Evolutionary conservation across 2,797 vertebrate species (phyloP), one percentile per base, ranked within the genome.

Genomic region (Phataginus tetradactyla): DNA sequence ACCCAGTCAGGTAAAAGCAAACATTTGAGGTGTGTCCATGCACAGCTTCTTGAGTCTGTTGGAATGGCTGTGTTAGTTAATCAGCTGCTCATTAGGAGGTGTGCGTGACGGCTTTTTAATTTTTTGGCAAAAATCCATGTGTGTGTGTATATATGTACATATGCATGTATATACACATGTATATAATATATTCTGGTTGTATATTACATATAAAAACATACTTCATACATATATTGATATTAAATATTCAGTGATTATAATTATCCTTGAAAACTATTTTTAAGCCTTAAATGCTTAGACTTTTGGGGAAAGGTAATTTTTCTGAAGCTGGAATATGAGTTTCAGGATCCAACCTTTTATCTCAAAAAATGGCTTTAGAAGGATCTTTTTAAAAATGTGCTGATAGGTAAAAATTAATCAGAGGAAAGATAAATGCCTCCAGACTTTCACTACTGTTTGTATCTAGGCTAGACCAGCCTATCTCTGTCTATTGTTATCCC

Each of bases 331-430:
- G 7, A 68, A 34, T 53, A 64, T 86, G 2, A 49, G 29, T 57
- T 92, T 77, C 34, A 85, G 57, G 12, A 90, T 95, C 98, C 95
- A 94, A 94, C 7, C 74, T 95, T 97, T 98, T 97, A 77, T 34
- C 34, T 97, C n/a, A 97, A 96, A 84, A 98, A 98, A 97, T 92
- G 94, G 45, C 53, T 91, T 96, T 69, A 42, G 85, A 92, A 64
- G 25, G 64, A 79, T 88, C 0, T 88, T 98, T 98, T 98, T 90
- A 92, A 97, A 98, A 98, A 97, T 97, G 85, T 97, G 61, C 96
- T 97, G 95, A 98, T 97, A 97, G 97, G 97, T 98, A 98, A 98
- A 98, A 97, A 75, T 59, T 98, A 98, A 98, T 97, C 96, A 97
- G 96, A 83, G 79, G 90, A 96, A 89, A 75, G 94, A 92, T 97